phyloP scores from a whole-genome alignment of 2,113 vertebrate genomes.

The Poeciliopsis retropinna region DNA sequence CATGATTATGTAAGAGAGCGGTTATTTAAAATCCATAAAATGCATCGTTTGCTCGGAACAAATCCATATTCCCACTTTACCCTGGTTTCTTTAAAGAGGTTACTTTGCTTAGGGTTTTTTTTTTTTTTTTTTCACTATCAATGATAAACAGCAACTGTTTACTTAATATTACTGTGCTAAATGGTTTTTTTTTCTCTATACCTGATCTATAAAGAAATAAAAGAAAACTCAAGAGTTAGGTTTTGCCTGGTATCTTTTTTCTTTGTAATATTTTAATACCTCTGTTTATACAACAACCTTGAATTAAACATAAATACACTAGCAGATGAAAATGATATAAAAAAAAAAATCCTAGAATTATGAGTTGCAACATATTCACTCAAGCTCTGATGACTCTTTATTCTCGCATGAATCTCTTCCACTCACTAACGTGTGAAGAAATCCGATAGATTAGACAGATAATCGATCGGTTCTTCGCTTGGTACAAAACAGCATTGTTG shows the following conservation, averaged over 20 bases:
- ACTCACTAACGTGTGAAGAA: no score
- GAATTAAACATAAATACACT: no score
- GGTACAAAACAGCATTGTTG: no score
- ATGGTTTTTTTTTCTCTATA: no score
- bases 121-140: background rate
- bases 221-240: background rate
- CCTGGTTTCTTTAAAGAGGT: background rate
- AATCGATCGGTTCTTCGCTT: no score
- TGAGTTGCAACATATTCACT: no score
- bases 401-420: no score
- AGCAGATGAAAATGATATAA: no score
- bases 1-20: constrained; percentile 43
- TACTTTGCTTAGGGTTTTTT: background rate
- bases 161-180: background rate
- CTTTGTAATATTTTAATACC: background rate
- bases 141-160: background rate
- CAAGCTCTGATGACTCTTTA: no score
- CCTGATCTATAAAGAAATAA: background rate
- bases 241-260: background rate
- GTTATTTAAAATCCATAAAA: constrained; percentile 48
- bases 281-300: no score
- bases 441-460: no score
- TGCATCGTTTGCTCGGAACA: constrained; percentile 25
- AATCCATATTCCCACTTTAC: background rate
- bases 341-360: no score